A percentile compares a stretch with the other conserved stretches of the same genome.
These are phyloP conservation scores for Eilema depressum DNA, from an alignment of 2,888 invertebrate species.

Conservation along the genomic window DNA sequence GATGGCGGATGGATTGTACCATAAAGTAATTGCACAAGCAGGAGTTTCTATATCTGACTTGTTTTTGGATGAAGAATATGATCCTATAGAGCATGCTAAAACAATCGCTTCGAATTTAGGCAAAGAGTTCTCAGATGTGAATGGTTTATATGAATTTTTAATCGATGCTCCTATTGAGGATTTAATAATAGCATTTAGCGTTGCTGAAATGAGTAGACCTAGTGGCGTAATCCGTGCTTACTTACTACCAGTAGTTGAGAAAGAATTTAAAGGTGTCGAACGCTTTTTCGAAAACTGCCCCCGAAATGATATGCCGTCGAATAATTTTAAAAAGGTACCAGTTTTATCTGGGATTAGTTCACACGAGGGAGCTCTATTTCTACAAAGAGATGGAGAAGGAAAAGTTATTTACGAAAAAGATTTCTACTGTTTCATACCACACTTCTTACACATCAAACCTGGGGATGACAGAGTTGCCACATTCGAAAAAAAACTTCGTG, in stretches of 20 bases:
- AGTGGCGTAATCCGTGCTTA: slow-evolving; percentile 59
- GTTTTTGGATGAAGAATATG: slow-evolving; percentile 66
- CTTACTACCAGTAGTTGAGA: slow-evolving; percentile 72
- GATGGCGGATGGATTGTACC: slow-evolving; percentile 68
- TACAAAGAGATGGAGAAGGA: slow-evolving; percentile 59
- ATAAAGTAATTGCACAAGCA: slow-evolving; percentile 73
- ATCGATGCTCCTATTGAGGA: slow-evolving; percentile 63
- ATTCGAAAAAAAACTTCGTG: slow-evolving; percentile 54
- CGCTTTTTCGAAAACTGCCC: slow-evolving; percentile 68
- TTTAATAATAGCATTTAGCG: slow-evolving; percentile 62
- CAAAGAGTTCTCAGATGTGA: slow-evolving; percentile 54
- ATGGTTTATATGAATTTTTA: slow-evolving; percentile 63
- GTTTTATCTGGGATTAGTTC: slow-evolving; percentile 62
- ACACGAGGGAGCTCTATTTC: slow-evolving; percentile 71
- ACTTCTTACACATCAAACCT: slow-evolving; percentile 54
- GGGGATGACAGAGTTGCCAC: slow-evolving; percentile 45
- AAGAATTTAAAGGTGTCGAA: slow-evolving; percentile 64
- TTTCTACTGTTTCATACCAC: slow-evolving; percentile 67
- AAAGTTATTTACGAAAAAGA: slow-evolving; percentile 64
- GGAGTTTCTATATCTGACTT: slow-evolving; percentile 70
- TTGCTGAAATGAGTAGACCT: slow-evolving; percentile 61
- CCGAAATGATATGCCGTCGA: slow-evolving; percentile 54
- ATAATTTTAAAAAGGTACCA: slow-evolving; percentile 67
- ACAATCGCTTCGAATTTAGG: slow-evolving; percentile 64
- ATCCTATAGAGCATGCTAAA: slow-evolving; percentile 66